phyloP scores from a whole-genome alignment of 1,140 invertebrate species.

The Drosophila parvula region DNA sequence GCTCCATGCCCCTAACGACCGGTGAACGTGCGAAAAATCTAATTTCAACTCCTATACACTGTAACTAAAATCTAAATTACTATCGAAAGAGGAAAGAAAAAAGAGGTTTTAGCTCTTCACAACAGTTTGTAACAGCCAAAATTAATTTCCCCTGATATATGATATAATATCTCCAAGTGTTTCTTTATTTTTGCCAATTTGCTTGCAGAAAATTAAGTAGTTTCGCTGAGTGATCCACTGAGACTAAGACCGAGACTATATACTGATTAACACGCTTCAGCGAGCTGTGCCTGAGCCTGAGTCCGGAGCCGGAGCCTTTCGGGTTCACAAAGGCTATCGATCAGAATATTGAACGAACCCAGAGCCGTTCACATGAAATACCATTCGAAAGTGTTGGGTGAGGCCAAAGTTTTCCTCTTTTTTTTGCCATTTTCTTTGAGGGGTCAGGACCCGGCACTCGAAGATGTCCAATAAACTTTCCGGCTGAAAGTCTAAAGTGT shows the following conservation, averaged over 20 bases:
- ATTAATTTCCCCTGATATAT: too few species aligned
- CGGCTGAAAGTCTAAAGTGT: constrained; percentile 46
- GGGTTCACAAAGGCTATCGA: constrained; percentile 72
- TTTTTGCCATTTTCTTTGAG: constrained; percentile 50
- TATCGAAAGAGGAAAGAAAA: too few species aligned
- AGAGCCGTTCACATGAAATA: constrained; percentile 31
- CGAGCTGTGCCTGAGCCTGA: constrained; percentile 46
- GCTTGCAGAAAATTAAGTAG: too few species aligned
- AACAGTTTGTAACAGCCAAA: too few species aligned
- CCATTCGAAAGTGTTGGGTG: constrained; percentile 27
- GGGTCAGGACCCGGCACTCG: constrained; percentile 38
- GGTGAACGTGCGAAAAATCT: constrained; percentile 67
- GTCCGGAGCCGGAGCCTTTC: constrained; percentile 49
- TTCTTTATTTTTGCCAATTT: too few species aligned
- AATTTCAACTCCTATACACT: constrained; percentile 8
- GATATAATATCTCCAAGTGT: too few species aligned
- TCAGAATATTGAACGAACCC: constrained; percentile 33
- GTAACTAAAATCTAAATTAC: too few species aligned
- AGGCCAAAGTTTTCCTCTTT: constrained; percentile 11
- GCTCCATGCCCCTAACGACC: background rate
- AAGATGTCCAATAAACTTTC: constrained; percentile 43
- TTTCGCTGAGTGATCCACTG: constrained; percentile 15
- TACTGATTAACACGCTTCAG: constrained; percentile 70
- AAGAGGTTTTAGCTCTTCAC: too few species aligned
- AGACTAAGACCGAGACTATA: constrained; percentile 7